These are phyloP conservation scores for Hermodice carunculata DNA, from an alignment of 2,888 invertebrate species.

Conservation along the genomic window DNA sequence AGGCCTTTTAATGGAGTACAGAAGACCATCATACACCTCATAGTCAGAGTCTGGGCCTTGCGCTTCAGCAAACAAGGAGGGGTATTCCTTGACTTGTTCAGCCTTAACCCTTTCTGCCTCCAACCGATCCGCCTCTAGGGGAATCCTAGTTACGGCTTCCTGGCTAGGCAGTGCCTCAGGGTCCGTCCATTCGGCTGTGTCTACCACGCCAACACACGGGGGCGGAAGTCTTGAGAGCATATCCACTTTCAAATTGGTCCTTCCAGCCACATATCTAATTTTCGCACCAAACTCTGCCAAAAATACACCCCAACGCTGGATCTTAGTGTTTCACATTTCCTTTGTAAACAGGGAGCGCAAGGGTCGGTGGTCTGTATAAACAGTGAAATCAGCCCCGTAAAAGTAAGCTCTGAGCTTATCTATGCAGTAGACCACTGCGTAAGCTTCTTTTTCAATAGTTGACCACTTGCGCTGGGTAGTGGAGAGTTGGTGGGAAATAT, in stretches of 20 bases:
- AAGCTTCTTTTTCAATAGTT: conserved; percentile 16
- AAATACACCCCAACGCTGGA: conserved; percentile 15
- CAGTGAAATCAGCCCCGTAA: conserved; percentile 1
- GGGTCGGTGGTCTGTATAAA: conserved; percentile 17
- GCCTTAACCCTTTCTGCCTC: no score
- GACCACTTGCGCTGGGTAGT: neutral
- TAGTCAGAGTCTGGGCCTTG: no score
- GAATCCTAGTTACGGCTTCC: no score
- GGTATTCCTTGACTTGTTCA: no score
- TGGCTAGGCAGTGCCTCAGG: neutral
- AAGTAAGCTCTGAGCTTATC: conserved; percentile 10
- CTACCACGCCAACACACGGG: neutral
- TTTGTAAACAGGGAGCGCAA: conserved; percentile 3
- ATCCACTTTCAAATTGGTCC: conserved; percentile 7
- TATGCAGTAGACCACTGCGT: neutral
- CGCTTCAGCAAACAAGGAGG: no score
- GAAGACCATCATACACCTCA: no score
- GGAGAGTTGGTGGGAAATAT: conserved; percentile 1
- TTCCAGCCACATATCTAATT: neutral
- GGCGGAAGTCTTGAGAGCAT: conserved; percentile 3
- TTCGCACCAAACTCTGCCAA: conserved; percentile 16
- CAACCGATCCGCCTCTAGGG: no score
- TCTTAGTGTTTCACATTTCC: conserved; percentile 6
- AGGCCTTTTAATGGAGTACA: no score
- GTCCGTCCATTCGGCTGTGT: neutral